phyloP scores from a whole-genome alignment of 2,888 invertebrate genomes.

The Drosophila heteroneura region DNA sequence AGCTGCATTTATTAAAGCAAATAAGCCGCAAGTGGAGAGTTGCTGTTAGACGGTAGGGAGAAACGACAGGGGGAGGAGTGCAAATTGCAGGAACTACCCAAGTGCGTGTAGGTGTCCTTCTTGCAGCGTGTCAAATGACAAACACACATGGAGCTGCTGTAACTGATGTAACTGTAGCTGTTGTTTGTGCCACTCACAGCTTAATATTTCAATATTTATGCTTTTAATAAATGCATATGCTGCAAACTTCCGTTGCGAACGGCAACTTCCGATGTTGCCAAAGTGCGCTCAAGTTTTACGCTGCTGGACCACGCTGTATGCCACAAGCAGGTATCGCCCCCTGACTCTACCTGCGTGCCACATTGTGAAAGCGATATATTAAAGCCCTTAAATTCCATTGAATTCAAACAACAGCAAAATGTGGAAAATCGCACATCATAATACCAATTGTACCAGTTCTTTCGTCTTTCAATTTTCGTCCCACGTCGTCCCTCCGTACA shows the following conservation, averaged over 20 bases:
- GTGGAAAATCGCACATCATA: slow-evolving; percentile 12
- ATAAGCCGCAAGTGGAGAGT: slow-evolving; percentile 46
- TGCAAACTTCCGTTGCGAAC: slow-evolving; percentile 71
- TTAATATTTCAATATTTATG: slow-evolving; percentile 80
- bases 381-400: slow-evolving; percentile 44
- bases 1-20: slow-evolving; percentile 81
- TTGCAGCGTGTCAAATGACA: slow-evolving; percentile 12
- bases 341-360: not conserved
- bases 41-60: not conserved
- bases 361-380: slow-evolving; percentile 38
- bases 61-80: slow-evolving; percentile 25
- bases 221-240: slow-evolving; percentile 80
- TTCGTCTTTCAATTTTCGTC: not conserved
- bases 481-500: not conserved
- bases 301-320: slow-evolving; percentile 33
- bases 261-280: slow-evolving; percentile 57
- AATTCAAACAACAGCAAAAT: slow-evolving; percentile 21
- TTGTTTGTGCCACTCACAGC: slow-evolving; percentile 78
- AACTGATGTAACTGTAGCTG: slow-evolving; percentile 14
- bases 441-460: not conserved
- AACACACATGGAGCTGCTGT: not conserved
- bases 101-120: slow-evolving; percentile 19
- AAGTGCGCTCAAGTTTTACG: slow-evolving; percentile 45
- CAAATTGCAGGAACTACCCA: slow-evolving; percentile 52
- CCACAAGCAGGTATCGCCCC: slow-evolving; percentile 7